Base-by-base conservation (phyloP, 2,888 invertebrate species). In the Sipunculus nudus region DNA sequence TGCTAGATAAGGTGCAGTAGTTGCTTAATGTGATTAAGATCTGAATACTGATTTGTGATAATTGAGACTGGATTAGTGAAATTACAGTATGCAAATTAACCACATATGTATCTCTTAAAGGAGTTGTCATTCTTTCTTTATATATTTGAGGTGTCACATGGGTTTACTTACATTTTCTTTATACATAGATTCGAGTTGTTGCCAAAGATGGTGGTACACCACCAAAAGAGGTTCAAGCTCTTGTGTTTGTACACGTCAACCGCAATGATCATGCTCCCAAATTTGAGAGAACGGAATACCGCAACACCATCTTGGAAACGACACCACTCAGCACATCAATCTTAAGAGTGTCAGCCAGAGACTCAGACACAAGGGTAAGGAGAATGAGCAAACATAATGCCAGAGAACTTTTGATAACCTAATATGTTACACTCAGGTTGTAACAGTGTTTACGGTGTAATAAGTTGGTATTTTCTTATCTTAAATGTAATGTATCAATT, bases 131-230 rank as follows among this genome's bases (percentile, higher is more conserved):
- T 10, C 16, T 16, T 13, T 35, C 16, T 10, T 35, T 35, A 35
- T 35, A 16, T 35, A 35, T n/a, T n/a, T n/a, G n/a, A n/a, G n/a
- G n/a, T n/a, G n/a, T n/a, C n/a, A n/a, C n/a, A n/a, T n/a, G n/a
- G n/a, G n/a, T n/a, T n/a, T 40, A 43, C 8, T 19, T 21, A 26
- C 23, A 38, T 13, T 26, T 19, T 40, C 26, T 8, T 19, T 43
- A 66, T 63, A 21, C 65, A 10, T 35, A 77, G 77, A 50, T 79
- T 21, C 55, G 60, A 6, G 65, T 77, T 6, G 31, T 48, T 19
- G 73, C 70, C 13, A 65, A 54, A 45, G 79, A 79, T 62, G 74
- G 74, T 31, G 79, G 79, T 3, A 65, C 68, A 21, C 79, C 79
- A 1, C 62, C 73, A 16, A 67, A 70, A 23, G 71, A 71, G 45